Base-by-base conservation (phyloP, 2,113 vertebrate species). In the Neotoma lepida region DNA sequence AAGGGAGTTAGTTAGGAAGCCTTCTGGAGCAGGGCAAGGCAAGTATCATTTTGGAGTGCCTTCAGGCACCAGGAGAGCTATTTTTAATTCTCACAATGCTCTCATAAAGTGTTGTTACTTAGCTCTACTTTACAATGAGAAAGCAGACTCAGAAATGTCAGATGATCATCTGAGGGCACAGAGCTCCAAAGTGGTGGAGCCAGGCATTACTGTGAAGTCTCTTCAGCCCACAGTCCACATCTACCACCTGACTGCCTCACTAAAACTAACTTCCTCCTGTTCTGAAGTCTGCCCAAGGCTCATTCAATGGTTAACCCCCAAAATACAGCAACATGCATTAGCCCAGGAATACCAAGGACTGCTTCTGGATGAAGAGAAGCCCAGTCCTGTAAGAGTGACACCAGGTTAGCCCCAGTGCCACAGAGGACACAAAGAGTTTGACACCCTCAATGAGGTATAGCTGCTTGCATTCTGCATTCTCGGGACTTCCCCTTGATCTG, bases 101-200 rank as follows among this genome's bases (percentile, higher is more conserved):
- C 35, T 86, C 35, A 78, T 30, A 13, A 93, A 54, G 24, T 95
- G 86, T 41, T 88, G 51, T 89, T 89, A n/a, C 33, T 94, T 92
- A 93, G 33, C n/a, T 89, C 28, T 89, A 2, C 66, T 94, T 76
- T 82, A 24, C 22, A 70, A 9, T 66, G 68, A 89, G 58, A 56
- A 95, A 91, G 76, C n/a, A 82, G 63, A 74, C 44, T 91, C 14
- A 54, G 74, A 70, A 86, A 71, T 84, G 51, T 87, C 61, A 58
- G 93, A 41, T 81, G 33, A 86, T 63, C 33, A 44, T 26, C 5
- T n/a, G 51, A 87, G 88, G 41, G 15, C 30, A n/a, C 66, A 35
- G 13, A 87, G 24, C 78, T 78, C 10, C 24, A 49, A 82, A 56
- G 35, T 46, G 26, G 58, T 73, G 1, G 54, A 87, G 41, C 39